Base-by-base conservation (phyloP, 2,113 vertebrate genomes). In the Alectura lathami region DNA sequence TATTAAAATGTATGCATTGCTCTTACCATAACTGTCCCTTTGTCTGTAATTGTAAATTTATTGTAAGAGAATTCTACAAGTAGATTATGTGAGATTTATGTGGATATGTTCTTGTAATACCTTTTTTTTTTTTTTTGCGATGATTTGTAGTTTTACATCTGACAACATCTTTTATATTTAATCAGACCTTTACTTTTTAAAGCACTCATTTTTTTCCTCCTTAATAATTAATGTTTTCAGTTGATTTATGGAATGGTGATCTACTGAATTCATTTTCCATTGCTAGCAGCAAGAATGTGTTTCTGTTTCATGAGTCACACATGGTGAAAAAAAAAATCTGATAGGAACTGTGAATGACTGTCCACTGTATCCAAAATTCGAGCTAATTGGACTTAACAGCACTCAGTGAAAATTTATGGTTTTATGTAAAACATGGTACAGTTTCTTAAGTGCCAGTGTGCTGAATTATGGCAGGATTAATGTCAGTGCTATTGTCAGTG, bases 211-310 rank as follows among this genome's bases (percentile, higher is more conserved):
- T 86, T 93, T 92, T 89, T 43, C 14, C 38, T 80, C 11, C 90
- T 95, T 78, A 96, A 88, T 94, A 91, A 92, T 96, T 91, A 15
- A 87, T 87, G 17, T 32, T 94, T 95, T 93, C 74, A 34, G 7
- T 68, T 82, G 88, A 85, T 82, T 94, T 93, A 72, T 54, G 76
- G 80, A 75, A 82, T 64, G 24, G 83, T 78, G 36, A 80, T 94
- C 59, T 95, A 38, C 27, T 87, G 91, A 94, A 91, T 91, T 95
- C 32, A 62, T 92, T 86, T 87, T 88, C 59, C n/a, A 54, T n/a
- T 86, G 53, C 60, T 85, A 77, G 79, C 42, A 93, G 59, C 29
- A 78, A 54, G 26, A 89, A 91, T 72, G 8, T 90, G 69, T 68
- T 95, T 93, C 42, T 80, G 32, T 66, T 83, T 87, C 60, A 69